phyloP scores from a whole-genome alignment of 2,113 vertebrate species.

The Sturnira hondurensis region DNA sequence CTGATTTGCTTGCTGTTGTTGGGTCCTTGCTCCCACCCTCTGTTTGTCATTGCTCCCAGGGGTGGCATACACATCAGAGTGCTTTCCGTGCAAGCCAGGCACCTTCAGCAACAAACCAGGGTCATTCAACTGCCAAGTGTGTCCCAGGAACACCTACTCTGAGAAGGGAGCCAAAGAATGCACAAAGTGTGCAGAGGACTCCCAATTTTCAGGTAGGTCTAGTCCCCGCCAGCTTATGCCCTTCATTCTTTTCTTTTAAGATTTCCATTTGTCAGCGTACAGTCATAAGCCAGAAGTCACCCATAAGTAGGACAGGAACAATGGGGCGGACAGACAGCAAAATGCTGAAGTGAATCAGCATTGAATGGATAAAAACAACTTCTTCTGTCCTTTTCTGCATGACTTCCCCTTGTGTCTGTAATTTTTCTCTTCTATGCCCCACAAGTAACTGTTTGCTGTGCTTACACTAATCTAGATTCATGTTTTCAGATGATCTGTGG shows the following conservation, averaged over 20 bases:
- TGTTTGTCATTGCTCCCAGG: conserved; percentile 79
- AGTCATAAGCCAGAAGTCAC: background rate
- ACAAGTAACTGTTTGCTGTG: background rate
- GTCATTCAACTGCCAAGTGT: conserved; percentile 88
- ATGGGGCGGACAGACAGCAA: background rate
- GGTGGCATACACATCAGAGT: conserved; percentile 96
- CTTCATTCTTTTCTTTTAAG: background rate
- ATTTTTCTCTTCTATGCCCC: background rate
- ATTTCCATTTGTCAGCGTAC: background rate
- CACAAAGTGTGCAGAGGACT: conserved; percentile 84
- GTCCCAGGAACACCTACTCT: conserved; percentile 91
- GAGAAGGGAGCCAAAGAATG: conserved; percentile 93
- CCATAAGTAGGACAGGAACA: background rate
- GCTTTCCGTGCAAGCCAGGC: conserved; percentile 94
- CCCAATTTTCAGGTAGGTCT: conserved; percentile 89
- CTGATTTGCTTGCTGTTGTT: background rate
- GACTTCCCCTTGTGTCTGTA: background rate
- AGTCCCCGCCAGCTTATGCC: background rate
- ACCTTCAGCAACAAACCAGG: conserved; percentile 90
- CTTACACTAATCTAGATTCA: background rate
- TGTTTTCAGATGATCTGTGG: background rate
- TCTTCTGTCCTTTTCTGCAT: background rate
- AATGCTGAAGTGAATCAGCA: background rate
- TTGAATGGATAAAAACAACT: background rate
- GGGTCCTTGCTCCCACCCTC: background rate